Conservation (phyloP, 37 sponge, comb jelly and placozoan species). For the Chondrosia reniformis region DNA sequence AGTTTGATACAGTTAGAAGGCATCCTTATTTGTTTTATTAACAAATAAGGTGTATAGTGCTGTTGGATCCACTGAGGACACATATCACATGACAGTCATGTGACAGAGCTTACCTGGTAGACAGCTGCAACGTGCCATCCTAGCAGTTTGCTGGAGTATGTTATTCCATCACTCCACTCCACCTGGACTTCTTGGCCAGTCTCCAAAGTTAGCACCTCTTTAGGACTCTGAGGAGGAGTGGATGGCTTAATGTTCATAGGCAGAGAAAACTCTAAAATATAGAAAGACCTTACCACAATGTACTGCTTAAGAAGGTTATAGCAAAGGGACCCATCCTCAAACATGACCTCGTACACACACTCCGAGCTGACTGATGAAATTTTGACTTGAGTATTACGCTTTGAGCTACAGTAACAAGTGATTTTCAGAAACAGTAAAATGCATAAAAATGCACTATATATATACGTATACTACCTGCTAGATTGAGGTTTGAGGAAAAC, state of each 20-base stretch:
- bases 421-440: neutral
- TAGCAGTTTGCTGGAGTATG: conserved; percentile 62
- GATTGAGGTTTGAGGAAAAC: no score
- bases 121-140: conserved; percentile 38
- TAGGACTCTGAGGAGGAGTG: neutral
- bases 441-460: neutral
- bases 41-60: no score
- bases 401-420: conserved; percentile 1
- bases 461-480: neutral
- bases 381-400: neutral
- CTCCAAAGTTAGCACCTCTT: conserved; percentile 13
- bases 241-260: no score
- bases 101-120: conserved; percentile 49
- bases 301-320: conserved; percentile 49
- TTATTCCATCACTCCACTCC: conserved; percentile 65
- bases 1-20: no score
- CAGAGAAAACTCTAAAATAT: no score
- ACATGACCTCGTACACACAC: conserved; percentile 60
- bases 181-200: conserved; percentile 52
- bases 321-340: conserved; percentile 88
- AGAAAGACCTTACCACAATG: conserved; percentile 39
- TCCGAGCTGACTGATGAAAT: conserved; percentile 12
- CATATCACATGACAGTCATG: no score
- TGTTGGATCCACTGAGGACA: no score
- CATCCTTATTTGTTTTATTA: no score